These are phyloP conservation scores for Myiotriccus ornatus DNA, from an alignment of 2,797 vertebrate genomes.

Conservation along the genomic window DNA sequence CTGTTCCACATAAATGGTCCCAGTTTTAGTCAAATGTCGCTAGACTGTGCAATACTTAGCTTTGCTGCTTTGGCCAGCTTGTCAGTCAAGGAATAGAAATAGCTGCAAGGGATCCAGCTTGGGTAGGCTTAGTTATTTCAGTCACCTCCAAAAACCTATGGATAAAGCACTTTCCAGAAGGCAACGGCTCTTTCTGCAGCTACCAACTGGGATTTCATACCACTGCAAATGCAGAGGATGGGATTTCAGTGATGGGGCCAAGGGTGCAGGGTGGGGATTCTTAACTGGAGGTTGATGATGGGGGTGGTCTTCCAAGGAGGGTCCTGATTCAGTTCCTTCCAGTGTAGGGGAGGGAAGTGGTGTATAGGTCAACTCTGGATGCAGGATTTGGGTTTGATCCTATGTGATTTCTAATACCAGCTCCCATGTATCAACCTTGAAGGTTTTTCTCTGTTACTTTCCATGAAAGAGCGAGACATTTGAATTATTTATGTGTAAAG, in stretches of 20 bases:
- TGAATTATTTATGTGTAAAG: slow-evolving; percentile 53
- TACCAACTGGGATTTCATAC: not conserved
- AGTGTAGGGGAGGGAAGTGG: not conserved
- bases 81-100: slow-evolving; percentile 16
- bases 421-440: slow-evolving; percentile 64
- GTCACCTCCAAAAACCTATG: not conserved
- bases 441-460: slow-evolving; percentile 73
- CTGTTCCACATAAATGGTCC: not conserved
- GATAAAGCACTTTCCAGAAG: not conserved
- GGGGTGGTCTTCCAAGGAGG: not conserved
- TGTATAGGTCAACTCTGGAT: not conserved
- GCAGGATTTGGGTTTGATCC: not conserved
- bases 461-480: slow-evolving; percentile 63
- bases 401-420: slow-evolving; percentile 13
- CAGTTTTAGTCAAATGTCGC: not conserved
- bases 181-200: not conserved
- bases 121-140: not conserved
- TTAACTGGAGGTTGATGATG: slow-evolving; percentile 31
- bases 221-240: not conserved
- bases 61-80: slow-evolving; percentile 15
- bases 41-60: slow-evolving; percentile 4
- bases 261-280: not conserved
- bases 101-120: not conserved
- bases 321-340: slow-evolving; percentile 4
- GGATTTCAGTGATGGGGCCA: not conserved